Conservation (phyloP, 1,140 invertebrate species). For the Penaeus indicus region DNA sequence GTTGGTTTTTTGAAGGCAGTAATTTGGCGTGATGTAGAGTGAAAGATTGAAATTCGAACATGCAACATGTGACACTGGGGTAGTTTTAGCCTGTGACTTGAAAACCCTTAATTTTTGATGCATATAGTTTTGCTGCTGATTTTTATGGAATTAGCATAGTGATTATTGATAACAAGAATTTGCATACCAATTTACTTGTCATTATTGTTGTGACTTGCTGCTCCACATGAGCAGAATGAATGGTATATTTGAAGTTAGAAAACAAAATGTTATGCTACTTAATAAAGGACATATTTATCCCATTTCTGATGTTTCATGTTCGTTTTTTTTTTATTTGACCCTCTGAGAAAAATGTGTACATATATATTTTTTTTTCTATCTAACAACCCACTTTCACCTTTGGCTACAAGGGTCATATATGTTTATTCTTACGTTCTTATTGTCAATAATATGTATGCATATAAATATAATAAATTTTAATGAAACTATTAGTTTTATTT, state of each 20-base stretch:
- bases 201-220: too few species aligned
- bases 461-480: constrained; percentile 63
- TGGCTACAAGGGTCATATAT: constrained; percentile 62
- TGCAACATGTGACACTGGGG: constrained; percentile 37
- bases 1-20: constrained; percentile 49
- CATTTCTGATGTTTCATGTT: constrained; percentile 54
- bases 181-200: too few species aligned
- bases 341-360: constrained; percentile 41
- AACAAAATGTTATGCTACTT: constrained; percentile 26
- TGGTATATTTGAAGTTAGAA: not conserved
- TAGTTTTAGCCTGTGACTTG: not conserved
- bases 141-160: too few species aligned
- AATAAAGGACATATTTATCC: too few species aligned
- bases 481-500: constrained; percentile 37
- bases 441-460: constrained; percentile 61
- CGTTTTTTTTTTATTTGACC: constrained; percentile 52
- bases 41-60: constrained; percentile 56
- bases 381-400: constrained; percentile 51
- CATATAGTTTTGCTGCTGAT: too few species aligned
- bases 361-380: constrained; percentile 56
- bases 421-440: constrained; percentile 53
- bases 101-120: not conserved
- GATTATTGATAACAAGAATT: too few species aligned
- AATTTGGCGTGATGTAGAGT: constrained; percentile 58
- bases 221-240: too few species aligned